Evolutionary conservation across 2,113 vertebrate genomes (phyloP).

Genomic region (Pachyramphus minor): DNA sequence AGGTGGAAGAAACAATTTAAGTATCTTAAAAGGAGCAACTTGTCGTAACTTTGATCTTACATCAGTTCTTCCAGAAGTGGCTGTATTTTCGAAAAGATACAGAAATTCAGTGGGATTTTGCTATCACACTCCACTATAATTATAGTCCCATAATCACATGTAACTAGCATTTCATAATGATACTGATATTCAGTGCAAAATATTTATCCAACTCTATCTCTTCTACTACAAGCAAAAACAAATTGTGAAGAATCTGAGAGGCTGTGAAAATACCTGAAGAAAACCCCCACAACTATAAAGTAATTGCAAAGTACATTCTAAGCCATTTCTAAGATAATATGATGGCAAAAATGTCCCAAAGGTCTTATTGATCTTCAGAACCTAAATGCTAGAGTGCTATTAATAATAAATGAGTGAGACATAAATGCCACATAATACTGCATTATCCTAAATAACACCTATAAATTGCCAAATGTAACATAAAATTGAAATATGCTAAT

Average conservation of each 20-base stretch:
- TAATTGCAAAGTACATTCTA: slow-evolving; percentile 27
- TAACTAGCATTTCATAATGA: background rate
- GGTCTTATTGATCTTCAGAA: slow-evolving; percentile 56
- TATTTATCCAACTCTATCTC: background rate
- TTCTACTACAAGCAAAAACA: background rate
- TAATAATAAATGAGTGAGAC: slow-evolving; percentile 70
- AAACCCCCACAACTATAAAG: slow-evolving; percentile 11
- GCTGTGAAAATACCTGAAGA: slow-evolving; percentile 45
- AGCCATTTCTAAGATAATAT: slow-evolving; percentile 48
- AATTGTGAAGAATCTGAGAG: background rate
- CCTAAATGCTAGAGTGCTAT: slow-evolving; percentile 58
- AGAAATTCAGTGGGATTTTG: background rate
- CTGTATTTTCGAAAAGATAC: background rate
- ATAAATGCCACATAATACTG: slow-evolving; percentile 55
- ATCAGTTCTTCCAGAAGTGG: background rate
- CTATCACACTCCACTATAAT: background rate
- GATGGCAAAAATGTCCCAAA: slow-evolving; percentile 41
- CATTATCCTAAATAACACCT: slow-evolving; percentile 70
- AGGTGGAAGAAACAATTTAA: background rate
- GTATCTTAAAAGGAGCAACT: background rate
- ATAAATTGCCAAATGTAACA: slow-evolving; percentile 56
- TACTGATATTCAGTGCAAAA: background rate
- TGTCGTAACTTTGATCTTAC: background rate
- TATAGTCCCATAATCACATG: background rate
- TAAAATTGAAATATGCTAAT: slow-evolving; percentile 77